Conservation (phyloP, 2,888 invertebrate species). For the Polydrusus tereticollis region DNA sequence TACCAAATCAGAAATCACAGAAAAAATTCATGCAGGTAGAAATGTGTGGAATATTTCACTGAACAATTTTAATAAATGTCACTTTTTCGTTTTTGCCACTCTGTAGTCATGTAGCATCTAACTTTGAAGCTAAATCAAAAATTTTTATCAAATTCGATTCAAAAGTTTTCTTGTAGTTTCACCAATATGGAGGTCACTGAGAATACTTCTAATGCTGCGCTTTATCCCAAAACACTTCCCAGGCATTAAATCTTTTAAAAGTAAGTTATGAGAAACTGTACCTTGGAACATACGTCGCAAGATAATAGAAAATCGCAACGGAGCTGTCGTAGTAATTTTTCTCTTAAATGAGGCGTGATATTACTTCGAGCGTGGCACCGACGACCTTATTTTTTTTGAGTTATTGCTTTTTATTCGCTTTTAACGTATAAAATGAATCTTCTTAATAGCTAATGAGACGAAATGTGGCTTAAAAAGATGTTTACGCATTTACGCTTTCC, state of each 20-base stretch:
- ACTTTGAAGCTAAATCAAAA: too few relatives aligned
- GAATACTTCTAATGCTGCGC: not conserved
- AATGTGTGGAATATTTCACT: too few relatives aligned
- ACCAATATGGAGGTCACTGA: too few relatives aligned
- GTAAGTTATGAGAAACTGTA: not conserved
- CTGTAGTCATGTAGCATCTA: too few relatives aligned
- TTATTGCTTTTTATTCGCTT: not conserved
- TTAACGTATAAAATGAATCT: not conserved
- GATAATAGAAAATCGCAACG: conserved; percentile 3
- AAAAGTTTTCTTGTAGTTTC: too few relatives aligned
- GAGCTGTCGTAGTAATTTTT: conserved; percentile 5
- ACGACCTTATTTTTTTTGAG: not conserved
- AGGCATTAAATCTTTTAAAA: not conserved
- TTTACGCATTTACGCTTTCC: too few relatives aligned
- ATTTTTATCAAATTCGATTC: too few relatives aligned
- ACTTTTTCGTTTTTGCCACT: too few relatives aligned
- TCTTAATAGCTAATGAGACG: not conserved
- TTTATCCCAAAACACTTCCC: not conserved
- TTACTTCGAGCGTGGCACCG: not conserved
- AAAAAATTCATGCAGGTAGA: too few relatives aligned
- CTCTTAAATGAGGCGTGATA: conserved; percentile 8
- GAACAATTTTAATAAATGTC: too few relatives aligned
- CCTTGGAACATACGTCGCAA: not conserved
- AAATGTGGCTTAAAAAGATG: not conserved
- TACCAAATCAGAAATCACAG: too few relatives aligned